These are phyloP conservation scores for Microtus agrestis DNA, from an alignment of 2,797 vertebrate species.

Conservation along the genomic window DNA sequence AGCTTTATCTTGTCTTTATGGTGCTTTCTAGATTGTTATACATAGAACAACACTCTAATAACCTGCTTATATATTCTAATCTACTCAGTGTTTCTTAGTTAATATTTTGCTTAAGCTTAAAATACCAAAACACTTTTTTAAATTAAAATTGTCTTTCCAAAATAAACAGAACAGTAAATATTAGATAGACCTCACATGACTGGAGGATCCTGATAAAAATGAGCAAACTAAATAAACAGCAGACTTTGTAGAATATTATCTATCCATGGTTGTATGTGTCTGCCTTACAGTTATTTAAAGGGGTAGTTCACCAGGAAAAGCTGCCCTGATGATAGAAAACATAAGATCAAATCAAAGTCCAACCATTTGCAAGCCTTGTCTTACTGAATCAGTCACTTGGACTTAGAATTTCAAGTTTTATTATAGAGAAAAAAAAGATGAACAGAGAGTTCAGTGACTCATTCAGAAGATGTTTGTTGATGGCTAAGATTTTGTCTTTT, in stretches of 20 bases:
- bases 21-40: background rate
- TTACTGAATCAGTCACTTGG: background rate
- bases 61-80: background rate
- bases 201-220: background rate
- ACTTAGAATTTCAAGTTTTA: slow-evolving; percentile 13
- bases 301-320: background rate
- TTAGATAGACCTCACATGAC: background rate
- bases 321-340: background rate
- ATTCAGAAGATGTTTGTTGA: background rate
- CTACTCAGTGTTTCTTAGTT: background rate
- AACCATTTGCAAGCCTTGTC: background rate
- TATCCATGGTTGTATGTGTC: background rate
- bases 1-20: background rate
- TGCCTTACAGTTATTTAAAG: background rate
- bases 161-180: background rate
- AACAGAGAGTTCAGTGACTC: background rate
- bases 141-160: background rate
- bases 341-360: background rate
- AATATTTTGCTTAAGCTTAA: background rate
- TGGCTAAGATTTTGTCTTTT: background rate
- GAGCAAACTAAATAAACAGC: background rate
- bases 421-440: background rate
- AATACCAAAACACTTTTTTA: background rate
- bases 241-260: background rate
- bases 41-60: background rate